Conservation (phyloP, 2,113 vertebrate species). For the Rhea pennata region DNA sequence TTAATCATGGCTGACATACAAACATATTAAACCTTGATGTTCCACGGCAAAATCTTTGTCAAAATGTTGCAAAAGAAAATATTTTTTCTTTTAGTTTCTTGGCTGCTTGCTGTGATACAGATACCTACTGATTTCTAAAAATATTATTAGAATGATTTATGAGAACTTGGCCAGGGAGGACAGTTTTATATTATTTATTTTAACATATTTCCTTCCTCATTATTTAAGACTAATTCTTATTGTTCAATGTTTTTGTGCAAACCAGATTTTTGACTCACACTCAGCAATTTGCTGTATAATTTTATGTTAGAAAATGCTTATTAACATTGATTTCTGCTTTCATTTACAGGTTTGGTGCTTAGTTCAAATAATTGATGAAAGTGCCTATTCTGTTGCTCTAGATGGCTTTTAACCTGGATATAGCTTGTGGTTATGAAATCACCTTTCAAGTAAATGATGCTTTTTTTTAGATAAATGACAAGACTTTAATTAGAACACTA, state of each 20-base stretch:
- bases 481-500: conserved; percentile 21
- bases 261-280: neutral
- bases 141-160: neutral
- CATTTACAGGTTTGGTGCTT: no score
- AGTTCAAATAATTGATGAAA: neutral
- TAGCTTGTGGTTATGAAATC: neutral
- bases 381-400: neutral
- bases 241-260: neutral
- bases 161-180: neutral
- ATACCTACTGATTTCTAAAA: neutral
- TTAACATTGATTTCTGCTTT: neutral
- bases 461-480: neutral
- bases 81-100: neutral
- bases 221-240: neutral
- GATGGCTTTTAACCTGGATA: neutral
- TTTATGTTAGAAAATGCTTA: neutral
- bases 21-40: neutral
- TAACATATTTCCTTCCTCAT: neutral
- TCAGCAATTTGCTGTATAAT: neutral
- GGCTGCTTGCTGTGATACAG: neutral
- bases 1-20: neutral
- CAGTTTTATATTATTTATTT: neutral
- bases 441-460: neutral
- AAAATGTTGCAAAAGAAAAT: neutral
- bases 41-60: neutral